phyloP scores from a whole-genome alignment of 1,140 invertebrate species.

The Musca vetustissima region DNA sequence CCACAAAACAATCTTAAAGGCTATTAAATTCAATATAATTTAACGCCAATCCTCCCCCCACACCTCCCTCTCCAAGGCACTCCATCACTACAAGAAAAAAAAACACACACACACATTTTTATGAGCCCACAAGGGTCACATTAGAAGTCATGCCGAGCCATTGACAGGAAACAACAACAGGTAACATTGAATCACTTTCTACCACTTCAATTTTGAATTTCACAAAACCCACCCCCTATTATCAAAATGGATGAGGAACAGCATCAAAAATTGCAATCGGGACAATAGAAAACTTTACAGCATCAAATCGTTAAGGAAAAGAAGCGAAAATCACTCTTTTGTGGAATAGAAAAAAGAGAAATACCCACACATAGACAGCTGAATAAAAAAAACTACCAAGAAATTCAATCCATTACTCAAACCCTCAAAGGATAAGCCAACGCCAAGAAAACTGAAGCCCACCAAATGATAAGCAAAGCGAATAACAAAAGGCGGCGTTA shows the following conservation, averaged over 20 bases:
- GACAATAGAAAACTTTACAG: constrained; percentile 20
- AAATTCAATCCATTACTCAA: constrained; percentile 21
- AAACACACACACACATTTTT: constrained; percentile 2
- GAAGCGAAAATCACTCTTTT: constrained; percentile 11
- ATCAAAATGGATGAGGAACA: neutral
- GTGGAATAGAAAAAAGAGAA: too few relatives aligned
- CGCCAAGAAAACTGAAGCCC: neutral
- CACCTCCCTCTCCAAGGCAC: neutral
- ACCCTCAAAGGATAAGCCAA: neutral
- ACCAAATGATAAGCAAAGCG: neutral
- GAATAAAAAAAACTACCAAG: neutral
- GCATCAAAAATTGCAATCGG: constrained; percentile 10
- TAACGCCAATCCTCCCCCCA: neutral
- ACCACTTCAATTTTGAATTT: too few relatives aligned
- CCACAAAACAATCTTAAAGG: constrained; percentile 8
- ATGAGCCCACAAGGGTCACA: constrained; percentile 23
- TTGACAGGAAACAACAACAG: constrained; percentile 11
- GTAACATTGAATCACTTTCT: constrained; percentile 6
- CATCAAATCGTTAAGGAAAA: constrained; percentile 9
- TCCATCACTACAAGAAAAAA: too few relatives aligned
- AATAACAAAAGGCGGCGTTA: neutral
- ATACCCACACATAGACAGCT: neutral
- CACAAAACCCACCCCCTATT: neutral
- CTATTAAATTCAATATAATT: constrained; percentile 15
- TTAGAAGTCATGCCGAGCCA: constrained; percentile 7